Evolutionary conservation across 2,888 invertebrate species (phyloP), one percentile per base, ranked within the genome.

Genomic region (Tenthredo distinguenda): DNA sequence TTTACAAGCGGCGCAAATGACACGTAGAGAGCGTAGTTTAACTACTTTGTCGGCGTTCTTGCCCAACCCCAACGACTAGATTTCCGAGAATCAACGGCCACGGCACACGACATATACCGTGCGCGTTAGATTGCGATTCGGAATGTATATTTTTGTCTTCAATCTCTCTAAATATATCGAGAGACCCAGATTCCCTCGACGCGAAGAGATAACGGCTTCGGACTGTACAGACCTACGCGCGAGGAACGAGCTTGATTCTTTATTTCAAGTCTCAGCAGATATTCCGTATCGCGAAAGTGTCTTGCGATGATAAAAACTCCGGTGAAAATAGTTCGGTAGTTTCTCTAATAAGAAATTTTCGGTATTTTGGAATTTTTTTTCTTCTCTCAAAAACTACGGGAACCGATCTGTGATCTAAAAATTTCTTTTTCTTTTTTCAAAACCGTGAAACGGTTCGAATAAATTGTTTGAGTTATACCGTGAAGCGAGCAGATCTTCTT

Each of bases 91-190:
- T 62, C 26, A 62, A 26, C 62, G 62, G 62, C 55, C 55, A 47
- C 47, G 47, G 15, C 47, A 5, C 55, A 26, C 62, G 21, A 62
- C 26, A 62, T 26, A 26, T 26, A 26, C 26, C 26, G 26, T 26
- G 26, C 26, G 62, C 26, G 34, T 68, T 26, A 43, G 18, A 74
- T 15, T 12, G 74, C 12, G 12, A 74, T 74, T 40, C 15, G 31
- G 40, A 77, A 55, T 81, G 43, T 82, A 10, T 86, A 86, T 71
- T 86, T 85, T 86, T 85, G 81, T 86, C 55, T 84, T 84, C 74
- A 86, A 76, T 87, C 84, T 34, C 26, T 86, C 89, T 89, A 89
- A 88, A 88, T 89, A 87, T 89, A 89, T 87, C 87, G 85, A 85
- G 86, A 85, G 87, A 88, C 86, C 88, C 86, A 87, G 87, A 89